Evolutionary conservation across 2,888 invertebrate species (phyloP), one percentile per base, ranked within the genome.

Genomic region (Trachelus tabidus): DNA sequence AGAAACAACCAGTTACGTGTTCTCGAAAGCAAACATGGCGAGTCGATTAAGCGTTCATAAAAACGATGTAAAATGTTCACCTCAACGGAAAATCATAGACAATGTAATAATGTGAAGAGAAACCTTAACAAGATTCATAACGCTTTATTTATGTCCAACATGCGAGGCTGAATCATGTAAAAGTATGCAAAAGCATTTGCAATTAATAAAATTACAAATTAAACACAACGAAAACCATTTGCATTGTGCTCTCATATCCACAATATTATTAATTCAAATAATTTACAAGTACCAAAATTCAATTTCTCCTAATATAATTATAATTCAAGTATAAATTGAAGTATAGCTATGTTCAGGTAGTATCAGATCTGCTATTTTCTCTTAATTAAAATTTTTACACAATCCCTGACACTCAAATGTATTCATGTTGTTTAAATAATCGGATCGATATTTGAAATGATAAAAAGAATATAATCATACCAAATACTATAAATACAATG

Each of bases 1-100:
- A 86, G 89, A 89, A 89, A 89, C 89, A 88, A 88, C 87, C 83
- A 87, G 88, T 86, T 86, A 83, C 84, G 88, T 84, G 88, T 89
- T 89, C 88, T 77, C 75, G 82, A 88, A 88, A 73, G 76, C 83
- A 82, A 71, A 76, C 37, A 69, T 35, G 56, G 56, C 56, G 23
- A 56, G 56, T 56, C 23, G 56, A 56, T 56, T 56, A 56, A 56
- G 23, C 9, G 56, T 56, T 56, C 56, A 23, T 56, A 56, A 56
- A 56, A 56, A 23, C 23, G 23, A 56, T 56, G 56, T 56, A 56
- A 56, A 56, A 56, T 23, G 9, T 56, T 56, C 56, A 56, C 9
- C 23, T 9, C 23, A 56, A 56, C 56, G 56, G 56, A 56, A 56
- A 56, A 9, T 56, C 56, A 23, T 56, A 56, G 56, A 56, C 23